These are phyloP conservation scores for Trinorchestia longiramus DNA, from an alignment of 1,140 invertebrate species.

Conservation along the genomic window DNA sequence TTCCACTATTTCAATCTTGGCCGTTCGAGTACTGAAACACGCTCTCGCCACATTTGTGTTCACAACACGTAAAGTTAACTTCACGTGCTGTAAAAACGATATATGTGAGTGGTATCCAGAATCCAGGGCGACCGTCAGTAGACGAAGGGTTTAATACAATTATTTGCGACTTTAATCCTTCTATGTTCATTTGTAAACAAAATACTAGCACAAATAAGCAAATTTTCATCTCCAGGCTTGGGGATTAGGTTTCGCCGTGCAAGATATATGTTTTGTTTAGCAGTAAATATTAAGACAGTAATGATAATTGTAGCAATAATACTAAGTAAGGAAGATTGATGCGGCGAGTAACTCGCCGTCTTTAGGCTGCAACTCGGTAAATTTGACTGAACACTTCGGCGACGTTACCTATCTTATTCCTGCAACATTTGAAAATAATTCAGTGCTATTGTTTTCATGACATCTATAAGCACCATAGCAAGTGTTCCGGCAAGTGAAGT, in stretches of 20 bases:
- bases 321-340: neutral
- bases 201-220: neutral
- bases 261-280: neutral
- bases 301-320: neutral
- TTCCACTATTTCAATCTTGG: too few species aligned
- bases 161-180: neutral
- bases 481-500: neutral
- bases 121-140: too few species aligned
- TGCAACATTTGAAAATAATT: neutral
- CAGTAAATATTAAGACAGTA: neutral
- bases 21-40: too few species aligned
- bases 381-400: neutral
- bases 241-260: too few species aligned
- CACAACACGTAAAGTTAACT: too few species aligned
- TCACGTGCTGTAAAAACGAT: too few species aligned
- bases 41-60: too few species aligned
- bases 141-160: neutral
- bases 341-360: neutral
- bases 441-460: neutral
- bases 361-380: too few species aligned
- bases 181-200: neutral
- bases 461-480: neutral
- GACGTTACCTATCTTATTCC: neutral
- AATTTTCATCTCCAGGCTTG: neutral
- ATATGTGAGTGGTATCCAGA: too few species aligned